Evolutionary conservation across 2,113 vertebrate genomes (phyloP).

Genomic region (Heptranchias perlo): DNA sequence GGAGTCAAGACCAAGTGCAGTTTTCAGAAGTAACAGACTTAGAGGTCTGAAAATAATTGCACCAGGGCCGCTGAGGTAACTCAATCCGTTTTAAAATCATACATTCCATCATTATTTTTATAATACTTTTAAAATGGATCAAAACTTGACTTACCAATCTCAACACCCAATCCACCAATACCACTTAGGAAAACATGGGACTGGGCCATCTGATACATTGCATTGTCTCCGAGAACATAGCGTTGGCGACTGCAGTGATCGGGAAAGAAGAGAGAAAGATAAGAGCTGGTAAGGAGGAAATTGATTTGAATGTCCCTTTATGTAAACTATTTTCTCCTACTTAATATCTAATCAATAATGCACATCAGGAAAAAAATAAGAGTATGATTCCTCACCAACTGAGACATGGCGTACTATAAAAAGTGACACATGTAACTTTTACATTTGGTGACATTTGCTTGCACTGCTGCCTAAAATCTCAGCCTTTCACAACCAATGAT

Average conservation of each 20-base stretch:
- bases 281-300: background rate
- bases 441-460: background rate
- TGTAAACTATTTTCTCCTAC: background rate
- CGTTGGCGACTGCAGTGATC: constrained; percentile 82
- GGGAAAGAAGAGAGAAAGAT: constrained; percentile 43
- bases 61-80: background rate
- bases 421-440: background rate
- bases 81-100: background rate
- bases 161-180: constrained; percentile 84
- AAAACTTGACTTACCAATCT: constrained; percentile 72
- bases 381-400: background rate
- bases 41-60: background rate
- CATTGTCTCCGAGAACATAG: constrained; percentile 91
- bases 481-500: too few relatives aligned
- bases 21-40: background rate
- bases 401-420: background rate
- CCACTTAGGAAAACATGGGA: constrained; percentile 91
- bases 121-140: background rate
- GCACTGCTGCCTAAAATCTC: background rate
- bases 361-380: background rate
- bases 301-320: background rate
- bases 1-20: background rate
- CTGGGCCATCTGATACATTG: constrained; percentile 97
- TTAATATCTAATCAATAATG: background rate
- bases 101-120: background rate